phyloP scores from a whole-genome alignment of 2,888 invertebrate genomes.

The Aethes cnicana region DNA sequence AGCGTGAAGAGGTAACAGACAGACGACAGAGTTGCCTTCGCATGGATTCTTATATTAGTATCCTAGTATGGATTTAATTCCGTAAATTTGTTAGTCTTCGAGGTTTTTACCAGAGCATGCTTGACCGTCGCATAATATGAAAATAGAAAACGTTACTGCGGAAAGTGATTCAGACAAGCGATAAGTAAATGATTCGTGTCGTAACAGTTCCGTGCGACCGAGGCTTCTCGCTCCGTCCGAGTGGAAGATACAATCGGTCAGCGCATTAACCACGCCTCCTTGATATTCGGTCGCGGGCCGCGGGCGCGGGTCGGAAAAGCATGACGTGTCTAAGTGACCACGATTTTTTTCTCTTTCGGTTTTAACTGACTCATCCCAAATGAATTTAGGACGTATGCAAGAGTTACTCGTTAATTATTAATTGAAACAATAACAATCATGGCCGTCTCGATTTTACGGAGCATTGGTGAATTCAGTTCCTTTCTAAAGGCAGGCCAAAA shows the following conservation, averaged over 20 bases:
- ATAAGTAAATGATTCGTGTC: constrained; percentile 46
- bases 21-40: too few species aligned
- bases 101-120: too few species aligned
- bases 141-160: constrained; percentile 30
- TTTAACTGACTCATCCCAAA: constrained; percentile 40
- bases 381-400: constrained; percentile 32
- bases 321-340: constrained; percentile 54
- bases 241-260: constrained; percentile 60
- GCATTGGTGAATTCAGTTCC: too few species aligned
- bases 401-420: constrained; percentile 14
- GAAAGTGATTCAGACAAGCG: constrained; percentile 43
- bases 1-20: too few species aligned
- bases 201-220: constrained; percentile 40
- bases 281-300: constrained; percentile 41
- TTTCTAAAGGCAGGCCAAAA: too few species aligned
- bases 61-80: too few species aligned
- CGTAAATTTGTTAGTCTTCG: too few species aligned
- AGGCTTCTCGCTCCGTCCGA: constrained; percentile 39
- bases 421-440: too few species aligned
- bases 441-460: too few species aligned
- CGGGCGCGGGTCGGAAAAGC: constrained; percentile 47
- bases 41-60: too few species aligned
- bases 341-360: constrained; percentile 27
- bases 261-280: constrained; percentile 47
- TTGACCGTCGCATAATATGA: constrained; percentile 1